Percentiles rank a stretch among this genome's conserved stretches.
Evolutionary conservation across 2,797 vertebrate genomes (phyloP).

Genomic region (Hydrophis major): DNA sequence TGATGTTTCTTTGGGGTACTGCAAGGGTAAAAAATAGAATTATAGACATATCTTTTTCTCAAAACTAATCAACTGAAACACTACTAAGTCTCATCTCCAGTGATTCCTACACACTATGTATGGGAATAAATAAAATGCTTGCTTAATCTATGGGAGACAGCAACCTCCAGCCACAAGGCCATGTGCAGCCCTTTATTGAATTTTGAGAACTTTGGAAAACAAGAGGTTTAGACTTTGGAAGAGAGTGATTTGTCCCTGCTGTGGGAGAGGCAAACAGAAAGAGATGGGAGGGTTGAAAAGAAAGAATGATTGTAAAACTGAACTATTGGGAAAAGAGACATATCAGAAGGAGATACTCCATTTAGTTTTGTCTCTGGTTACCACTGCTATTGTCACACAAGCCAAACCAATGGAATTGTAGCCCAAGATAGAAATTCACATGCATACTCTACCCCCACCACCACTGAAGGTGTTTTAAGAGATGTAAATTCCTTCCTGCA

Average conservation of each 20-base stretch:
- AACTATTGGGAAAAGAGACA: neutral
- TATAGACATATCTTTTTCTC: neutral
- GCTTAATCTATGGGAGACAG: neutral
- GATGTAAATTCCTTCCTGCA: neutral
- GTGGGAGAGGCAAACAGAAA: neutral
- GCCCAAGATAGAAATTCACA: neutral
- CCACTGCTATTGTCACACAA: neutral
- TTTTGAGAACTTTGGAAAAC: neutral
- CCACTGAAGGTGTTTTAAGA: neutral
- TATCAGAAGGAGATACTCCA: neutral
- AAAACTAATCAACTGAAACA: neutral
- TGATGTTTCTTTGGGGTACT: neutral
- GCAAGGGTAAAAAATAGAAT: neutral
- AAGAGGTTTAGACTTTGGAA: neutral
- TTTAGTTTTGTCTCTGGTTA: neutral
- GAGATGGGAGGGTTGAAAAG: neutral
- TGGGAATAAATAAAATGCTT: neutral
- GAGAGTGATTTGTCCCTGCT: neutral
- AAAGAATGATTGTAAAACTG: neutral
- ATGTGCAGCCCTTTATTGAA: neutral
- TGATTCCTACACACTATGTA: neutral
- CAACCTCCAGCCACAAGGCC: neutral
- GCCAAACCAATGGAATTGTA: neutral
- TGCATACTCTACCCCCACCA: neutral
- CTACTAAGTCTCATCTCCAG: neutral